A percentile compares a stretch with the other conserved stretches of the same genome.
phyloP scores from a whole-genome alignment of 2,113 vertebrate genomes.

The Ahaetulla prasina region DNA sequence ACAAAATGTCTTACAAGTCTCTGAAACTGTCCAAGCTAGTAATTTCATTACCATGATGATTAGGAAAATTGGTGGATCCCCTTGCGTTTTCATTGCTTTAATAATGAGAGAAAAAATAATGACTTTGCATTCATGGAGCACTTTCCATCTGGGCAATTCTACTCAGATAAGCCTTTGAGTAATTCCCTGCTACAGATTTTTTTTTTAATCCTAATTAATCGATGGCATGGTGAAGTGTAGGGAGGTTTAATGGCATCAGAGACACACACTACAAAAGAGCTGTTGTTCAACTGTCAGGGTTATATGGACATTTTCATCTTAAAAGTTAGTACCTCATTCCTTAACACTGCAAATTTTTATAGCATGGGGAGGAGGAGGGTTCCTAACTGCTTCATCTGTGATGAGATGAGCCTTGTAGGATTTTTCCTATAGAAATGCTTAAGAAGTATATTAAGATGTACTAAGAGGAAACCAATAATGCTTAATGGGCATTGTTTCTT shows the following conservation, averaged over 20 bases:
- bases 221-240: constrained; percentile 3
- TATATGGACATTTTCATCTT: constrained; percentile 12
- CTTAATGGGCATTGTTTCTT: neutral
- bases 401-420: neutral
- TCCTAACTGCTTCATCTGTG: neutral
- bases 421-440: neutral
- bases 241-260: constrained; percentile 13
- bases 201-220: constrained; percentile 12
- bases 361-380: neutral
- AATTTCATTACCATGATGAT: neutral
- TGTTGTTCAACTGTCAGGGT: constrained; percentile 4
- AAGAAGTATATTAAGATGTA: neutral
- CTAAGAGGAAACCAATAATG: neutral
- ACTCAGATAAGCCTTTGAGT: neutral
- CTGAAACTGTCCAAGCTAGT: neutral
- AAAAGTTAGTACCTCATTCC: neutral
- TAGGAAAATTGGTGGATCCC: neutral
- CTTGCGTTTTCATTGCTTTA: neutral
- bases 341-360: neutral
- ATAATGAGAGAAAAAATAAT: constrained; percentile 17
- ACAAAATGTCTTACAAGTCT: neutral
- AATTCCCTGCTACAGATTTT: neutral
- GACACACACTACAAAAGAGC: constrained; percentile 1
- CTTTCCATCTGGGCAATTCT: neutral
- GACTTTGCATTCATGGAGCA: constrained; percentile 5